A percentile compares a stretch with the other conserved stretches of the same genome.
phyloP scores from a whole-genome alignment of 2,113 vertebrate species.

The Tachysurus fulvidraco region DNA sequence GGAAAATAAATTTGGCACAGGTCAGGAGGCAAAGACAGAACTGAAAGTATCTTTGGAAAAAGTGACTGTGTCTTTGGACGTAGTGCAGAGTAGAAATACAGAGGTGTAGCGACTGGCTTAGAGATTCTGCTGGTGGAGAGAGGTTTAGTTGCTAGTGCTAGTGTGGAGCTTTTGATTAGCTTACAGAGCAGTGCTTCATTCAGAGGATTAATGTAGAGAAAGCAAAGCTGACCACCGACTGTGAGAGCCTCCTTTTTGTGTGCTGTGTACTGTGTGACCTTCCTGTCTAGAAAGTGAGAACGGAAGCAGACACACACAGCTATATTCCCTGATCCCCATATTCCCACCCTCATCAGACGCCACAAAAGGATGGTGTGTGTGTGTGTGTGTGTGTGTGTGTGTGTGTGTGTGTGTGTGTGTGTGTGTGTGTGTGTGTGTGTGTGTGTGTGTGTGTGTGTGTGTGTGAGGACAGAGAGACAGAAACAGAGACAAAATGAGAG shows the following conservation, averaged over 20 bases:
- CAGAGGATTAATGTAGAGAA: slow-evolving; percentile 34
- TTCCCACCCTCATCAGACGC: slow-evolving; percentile 10
- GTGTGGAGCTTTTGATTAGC: background rate
- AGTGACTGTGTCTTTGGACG: slow-evolving; percentile 30
- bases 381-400: slow-evolving; percentile 20
- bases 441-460: slow-evolving; percentile 5
- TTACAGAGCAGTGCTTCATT: slow-evolving; percentile 27
- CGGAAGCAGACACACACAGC: slow-evolving; percentile 27
- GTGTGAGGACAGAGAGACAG: background rate
- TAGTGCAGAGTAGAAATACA: slow-evolving; percentile 45
- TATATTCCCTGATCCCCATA: slow-evolving; percentile 19
- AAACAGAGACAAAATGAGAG: too few relatives aligned
- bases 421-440: slow-evolving; percentile 9
- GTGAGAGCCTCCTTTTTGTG: slow-evolving; percentile 26
- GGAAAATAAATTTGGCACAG: slow-evolving; percentile 50
- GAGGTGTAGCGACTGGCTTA: slow-evolving; percentile 32
- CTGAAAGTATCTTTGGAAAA: slow-evolving; percentile 50
- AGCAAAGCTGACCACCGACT: slow-evolving; percentile 18
- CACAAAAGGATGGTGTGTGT: slow-evolving; percentile 18
- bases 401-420: slow-evolving; percentile 14
- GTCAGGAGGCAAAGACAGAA: slow-evolving; percentile 35
- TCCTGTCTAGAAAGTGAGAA: slow-evolving; percentile 15
- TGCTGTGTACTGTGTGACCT: slow-evolving; percentile 35
- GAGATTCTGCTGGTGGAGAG: slow-evolving; percentile 6
- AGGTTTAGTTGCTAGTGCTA: slow-evolving; percentile 18